phyloP scores from a whole-genome alignment of 1,140 invertebrate genomes.

The Zophobas atratus region DNA sequence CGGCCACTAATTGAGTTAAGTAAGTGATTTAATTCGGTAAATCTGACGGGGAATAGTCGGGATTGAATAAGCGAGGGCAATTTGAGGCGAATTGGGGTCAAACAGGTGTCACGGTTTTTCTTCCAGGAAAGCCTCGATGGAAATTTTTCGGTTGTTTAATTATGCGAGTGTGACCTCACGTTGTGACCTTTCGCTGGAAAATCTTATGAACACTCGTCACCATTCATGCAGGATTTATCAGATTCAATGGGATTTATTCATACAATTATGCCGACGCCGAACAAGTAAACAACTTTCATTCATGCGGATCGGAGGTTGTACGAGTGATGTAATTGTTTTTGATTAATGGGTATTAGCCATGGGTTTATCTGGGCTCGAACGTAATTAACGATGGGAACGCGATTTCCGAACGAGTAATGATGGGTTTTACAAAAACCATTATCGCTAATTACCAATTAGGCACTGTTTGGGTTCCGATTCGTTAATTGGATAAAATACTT shows the following conservation, averaged over 20 bases:
- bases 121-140: background rate
- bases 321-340: background rate
- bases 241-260: slow-evolving; percentile 14
- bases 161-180: slow-evolving; percentile 6
- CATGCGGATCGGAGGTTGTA: background rate
- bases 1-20: no score
- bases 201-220: background rate
- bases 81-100: no score
- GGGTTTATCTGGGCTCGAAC: background rate
- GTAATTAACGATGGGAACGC: slow-evolving; percentile 1
- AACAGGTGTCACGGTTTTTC: no score
- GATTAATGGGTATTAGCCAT: background rate
- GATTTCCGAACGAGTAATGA: background rate
- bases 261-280: background rate
- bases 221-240: background rate
- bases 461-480: background rate
- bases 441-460: background rate
- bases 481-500: background rate
- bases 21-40: no score
- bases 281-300: slow-evolving; percentile 12
- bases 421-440: background rate
- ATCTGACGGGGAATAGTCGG: no score
- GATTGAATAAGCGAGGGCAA: no score
- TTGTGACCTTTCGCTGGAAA: slow-evolving; percentile 3
- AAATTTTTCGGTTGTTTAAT: slow-evolving; percentile 1